phyloP scores from a whole-genome alignment of 1,140 invertebrate genomes.

The Bombus huntii region DNA sequence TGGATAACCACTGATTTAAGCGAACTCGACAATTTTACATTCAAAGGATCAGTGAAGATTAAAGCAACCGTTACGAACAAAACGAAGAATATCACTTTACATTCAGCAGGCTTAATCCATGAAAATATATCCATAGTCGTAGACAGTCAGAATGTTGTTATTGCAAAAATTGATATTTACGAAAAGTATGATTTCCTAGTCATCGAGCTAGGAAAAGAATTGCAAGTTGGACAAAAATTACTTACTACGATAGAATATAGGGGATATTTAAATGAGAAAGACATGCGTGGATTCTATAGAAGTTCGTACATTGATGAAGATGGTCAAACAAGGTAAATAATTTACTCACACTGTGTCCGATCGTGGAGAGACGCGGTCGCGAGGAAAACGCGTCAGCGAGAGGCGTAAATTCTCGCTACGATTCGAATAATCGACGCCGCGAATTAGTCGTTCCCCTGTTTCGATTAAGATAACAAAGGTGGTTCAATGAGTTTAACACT shows the following conservation, averaged over 20 bases:
- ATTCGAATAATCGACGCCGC: too few species aligned
- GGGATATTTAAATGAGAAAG: conserved; percentile 82
- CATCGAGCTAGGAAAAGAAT: conserved; percentile 73
- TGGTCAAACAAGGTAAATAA: conserved; percentile 75
- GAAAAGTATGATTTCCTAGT: conserved; percentile 53
- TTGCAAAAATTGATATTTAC: fast-evolving
- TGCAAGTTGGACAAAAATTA: conserved; percentile 74
- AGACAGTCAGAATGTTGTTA: background rate
- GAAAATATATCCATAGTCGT: conserved; percentile 50
- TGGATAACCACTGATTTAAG: conserved; percentile 36
- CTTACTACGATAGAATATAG: conserved; percentile 81
- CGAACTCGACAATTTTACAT: conserved; percentile 78
- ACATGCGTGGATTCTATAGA: conserved; percentile 91
- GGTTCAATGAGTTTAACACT: too few species aligned
- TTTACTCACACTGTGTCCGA: too few species aligned
- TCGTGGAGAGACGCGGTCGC: too few species aligned
- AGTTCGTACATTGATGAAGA: conserved; percentile 86
- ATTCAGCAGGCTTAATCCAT: conserved; percentile 78
- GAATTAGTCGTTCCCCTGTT: too few species aligned
- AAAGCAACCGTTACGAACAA: conserved; percentile 74
- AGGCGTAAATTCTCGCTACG: too few species aligned
- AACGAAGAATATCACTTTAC: conserved; percentile 83
- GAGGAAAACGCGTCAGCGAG: too few species aligned
- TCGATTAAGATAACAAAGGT: too few species aligned
- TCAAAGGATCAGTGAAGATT: conserved; percentile 81